Evolutionary conservation across 2,888 invertebrate genomes (phyloP).

Genomic region (Netelia virgata): DNA sequence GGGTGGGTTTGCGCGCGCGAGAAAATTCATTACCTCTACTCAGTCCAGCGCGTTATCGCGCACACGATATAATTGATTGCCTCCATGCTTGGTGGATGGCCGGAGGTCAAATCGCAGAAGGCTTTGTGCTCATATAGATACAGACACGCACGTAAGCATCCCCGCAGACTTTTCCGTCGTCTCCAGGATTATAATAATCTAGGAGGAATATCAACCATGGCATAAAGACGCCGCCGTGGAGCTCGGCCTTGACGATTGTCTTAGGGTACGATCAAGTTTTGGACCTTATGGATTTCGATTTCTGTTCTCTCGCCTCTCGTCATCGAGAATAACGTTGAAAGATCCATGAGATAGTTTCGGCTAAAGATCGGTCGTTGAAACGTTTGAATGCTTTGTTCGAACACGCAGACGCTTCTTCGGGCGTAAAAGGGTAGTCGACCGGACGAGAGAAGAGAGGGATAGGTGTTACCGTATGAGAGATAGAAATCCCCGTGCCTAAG

Average conservation of each 20-base stretch:
- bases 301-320: neutral
- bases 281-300: neutral
- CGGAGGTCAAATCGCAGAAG: slow-evolving; percentile 67
- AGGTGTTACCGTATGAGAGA: slow-evolving; percentile 9
- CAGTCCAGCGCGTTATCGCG: slow-evolving; percentile 78
- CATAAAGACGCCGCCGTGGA: neutral
- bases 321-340: neutral
- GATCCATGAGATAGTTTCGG: neutral
- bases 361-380: neutral
- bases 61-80: slow-evolving; percentile 79
- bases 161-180: slow-evolving; percentile 39
- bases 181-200: slow-evolving; percentile 12
- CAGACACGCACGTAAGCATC: slow-evolving; percentile 2
- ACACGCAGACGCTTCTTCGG: slow-evolving; percentile 57
- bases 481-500: slow-evolving; percentile 63
- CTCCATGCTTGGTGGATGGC: slow-evolving; percentile 72
- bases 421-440: slow-evolving; percentile 37
- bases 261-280: neutral
- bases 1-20: slow-evolving; percentile 66
- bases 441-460: slow-evolving; percentile 29
- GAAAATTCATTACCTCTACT: slow-evolving; percentile 82
- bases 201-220: neutral
- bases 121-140: slow-evolving; percentile 35
- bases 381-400: slow-evolving; percentile 6
- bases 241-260: neutral